Conservation (phyloP, 2,888 invertebrate genomes). For the Linnaemya vulpina region DNA sequence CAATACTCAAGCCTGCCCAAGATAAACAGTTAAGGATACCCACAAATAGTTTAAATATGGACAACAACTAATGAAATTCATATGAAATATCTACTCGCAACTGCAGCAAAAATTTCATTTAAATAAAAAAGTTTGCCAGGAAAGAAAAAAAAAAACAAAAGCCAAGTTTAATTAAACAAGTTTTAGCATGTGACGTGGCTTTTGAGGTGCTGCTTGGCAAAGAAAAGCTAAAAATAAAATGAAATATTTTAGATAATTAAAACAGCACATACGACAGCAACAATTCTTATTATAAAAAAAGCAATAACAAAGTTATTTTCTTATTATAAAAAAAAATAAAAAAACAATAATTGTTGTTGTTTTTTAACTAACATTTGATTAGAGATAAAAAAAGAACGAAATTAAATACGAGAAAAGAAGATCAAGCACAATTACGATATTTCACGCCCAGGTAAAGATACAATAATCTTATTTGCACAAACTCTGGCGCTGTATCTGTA, state of each 20-base stretch:
- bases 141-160: neutral
- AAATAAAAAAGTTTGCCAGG: neutral
- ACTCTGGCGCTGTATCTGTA: neutral
- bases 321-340: neutral
- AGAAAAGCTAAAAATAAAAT: neutral
- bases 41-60: neutral
- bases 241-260: neutral
- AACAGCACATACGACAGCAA: constrained; percentile 4
- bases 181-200: constrained; percentile 28
- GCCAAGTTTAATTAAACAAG: neutral
- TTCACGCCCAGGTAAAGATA: constrained; percentile 23
- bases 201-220: constrained; percentile 11
- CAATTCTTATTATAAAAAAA: neutral
- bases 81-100: neutral
- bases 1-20: neutral
- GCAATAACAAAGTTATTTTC: neutral
- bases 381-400: constrained; percentile 16
- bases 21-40: neutral
- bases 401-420: constrained; percentile 25
- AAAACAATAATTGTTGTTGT: neutral
- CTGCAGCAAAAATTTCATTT: neutral
- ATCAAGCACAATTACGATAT: constrained; percentile 9
- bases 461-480: neutral
- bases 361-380: constrained; percentile 15
- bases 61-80: neutral